Base-by-base conservation (phyloP, 1,140 invertebrate genomes). In the Kradibia gibbosae region DNA sequence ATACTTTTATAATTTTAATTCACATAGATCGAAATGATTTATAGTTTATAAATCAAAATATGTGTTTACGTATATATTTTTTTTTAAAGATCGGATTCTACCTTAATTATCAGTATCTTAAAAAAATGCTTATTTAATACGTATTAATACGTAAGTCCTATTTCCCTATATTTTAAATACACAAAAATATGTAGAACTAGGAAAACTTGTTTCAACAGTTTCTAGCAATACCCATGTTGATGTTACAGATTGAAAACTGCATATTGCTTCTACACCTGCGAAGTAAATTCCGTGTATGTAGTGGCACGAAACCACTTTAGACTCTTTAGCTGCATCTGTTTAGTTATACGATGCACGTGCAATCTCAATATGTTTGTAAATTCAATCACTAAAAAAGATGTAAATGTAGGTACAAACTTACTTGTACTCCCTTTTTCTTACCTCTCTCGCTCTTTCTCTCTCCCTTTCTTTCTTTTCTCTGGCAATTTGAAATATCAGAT, bases 311-410 rank as follows among this genome's bases (percentile, higher is more conserved):
- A 48, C 7, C 71, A 50, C 57, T 67, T 80, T 73, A 60, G 45
- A 53, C 53, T 50, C 70, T 72, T 72, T 80, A 48, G 62, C 39
- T 42, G 55, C 57, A 76, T 76, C 74, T 62, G 39, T 76, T 76
- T 60, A 75, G 34, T 75, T 34, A 15, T 22, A 28, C 34, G 57
- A 5, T 25, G 75, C 80, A 81, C 80, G 80, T 81, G 62, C 72
- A 62, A 76, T 70, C 72, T 73, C 75, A 81, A 81, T 83, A 84
- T 83, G 80, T 85, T 86, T 85, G 82, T 83, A 83, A 86, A 86
- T 85, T 85, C 85, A 84, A 86, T 86, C 83, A 80, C 72, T 65
- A 75, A 65, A 57, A 55, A 42, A 73, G 70, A 79, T 72, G 78
- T 72, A 34, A 55, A 73, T 39, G 22, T 0, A 39, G 57, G 22